Evolutionary conservation across 2,888 invertebrate genomes (phyloP).

Genomic region (Atherix ibis): DNA sequence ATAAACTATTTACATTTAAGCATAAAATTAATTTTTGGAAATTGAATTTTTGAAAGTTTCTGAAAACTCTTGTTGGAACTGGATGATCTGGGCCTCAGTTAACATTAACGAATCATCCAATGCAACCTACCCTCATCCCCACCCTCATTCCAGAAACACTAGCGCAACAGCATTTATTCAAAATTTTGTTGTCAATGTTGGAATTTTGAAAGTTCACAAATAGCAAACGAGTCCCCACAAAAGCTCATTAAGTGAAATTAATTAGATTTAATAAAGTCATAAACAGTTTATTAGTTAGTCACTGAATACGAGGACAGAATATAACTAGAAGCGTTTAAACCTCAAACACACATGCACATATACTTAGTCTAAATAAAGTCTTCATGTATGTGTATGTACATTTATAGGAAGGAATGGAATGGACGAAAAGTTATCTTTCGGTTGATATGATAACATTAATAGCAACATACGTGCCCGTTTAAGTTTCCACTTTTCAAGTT

Average conservation of each 20-base stretch:
- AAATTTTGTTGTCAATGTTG: not conserved
- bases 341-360: too few relatives aligned
- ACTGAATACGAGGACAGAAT: not conserved
- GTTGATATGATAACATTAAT: not conserved
- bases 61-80: too few relatives aligned
- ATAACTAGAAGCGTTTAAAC: too few relatives aligned
- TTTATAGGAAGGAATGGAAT: too few relatives aligned
- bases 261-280: not conserved
- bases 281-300: not conserved
- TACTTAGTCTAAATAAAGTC: not conserved
- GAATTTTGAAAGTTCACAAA: not conserved
- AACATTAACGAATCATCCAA: too few relatives aligned
- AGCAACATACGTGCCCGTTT: not conserved
- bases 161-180: not conserved
- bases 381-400: not conserved
- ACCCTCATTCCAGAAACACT: too few relatives aligned
- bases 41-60: too few relatives aligned
- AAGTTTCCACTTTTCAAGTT: too few relatives aligned
- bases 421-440: not conserved
- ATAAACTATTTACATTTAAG: too few relatives aligned
- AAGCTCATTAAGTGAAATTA: not conserved
- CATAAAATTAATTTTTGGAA: too few relatives aligned
- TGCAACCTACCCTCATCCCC: too few relatives aligned
- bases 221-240: not conserved
- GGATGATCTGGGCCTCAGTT: too few relatives aligned